phyloP scores from a whole-genome alignment of 2,113 vertebrate species.

The Sterrhoptilus dennistouni region DNA sequence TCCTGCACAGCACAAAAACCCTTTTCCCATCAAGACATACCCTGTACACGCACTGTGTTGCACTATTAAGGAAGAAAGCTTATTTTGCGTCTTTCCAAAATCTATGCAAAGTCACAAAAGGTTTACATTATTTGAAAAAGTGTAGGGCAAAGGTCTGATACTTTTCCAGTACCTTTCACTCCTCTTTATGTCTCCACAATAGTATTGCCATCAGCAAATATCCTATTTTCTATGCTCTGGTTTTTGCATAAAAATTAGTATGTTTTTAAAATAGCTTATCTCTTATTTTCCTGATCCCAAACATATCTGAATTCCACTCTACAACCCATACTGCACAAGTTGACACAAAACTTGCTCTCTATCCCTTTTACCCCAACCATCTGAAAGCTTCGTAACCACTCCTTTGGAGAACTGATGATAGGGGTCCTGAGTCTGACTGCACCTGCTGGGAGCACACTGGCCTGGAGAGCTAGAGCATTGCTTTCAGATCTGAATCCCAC shows the following conservation, averaged over 20 bases:
- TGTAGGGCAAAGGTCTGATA: background rate
- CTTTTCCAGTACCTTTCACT: background rate
- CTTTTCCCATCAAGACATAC: background rate
- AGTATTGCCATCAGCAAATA: background rate
- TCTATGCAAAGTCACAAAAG: background rate
- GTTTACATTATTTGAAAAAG: background rate
- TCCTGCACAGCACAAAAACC: background rate
- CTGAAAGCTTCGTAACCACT: background rate
- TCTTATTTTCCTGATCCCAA: background rate
- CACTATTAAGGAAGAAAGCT: background rate
- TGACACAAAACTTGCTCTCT: background rate
- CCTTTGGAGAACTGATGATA: background rate
- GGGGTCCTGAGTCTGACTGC: background rate
- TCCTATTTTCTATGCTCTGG: background rate
- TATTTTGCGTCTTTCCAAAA: background rate
- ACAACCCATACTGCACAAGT: background rate
- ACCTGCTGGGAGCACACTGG: background rate
- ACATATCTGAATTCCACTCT: background rate
- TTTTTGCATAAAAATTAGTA: background rate
- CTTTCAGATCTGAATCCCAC: background rate
- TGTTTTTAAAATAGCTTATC: background rate
- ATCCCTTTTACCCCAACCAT: background rate
- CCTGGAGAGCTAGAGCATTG: background rate
- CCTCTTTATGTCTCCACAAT: background rate
- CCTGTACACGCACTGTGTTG: background rate